Evolutionary conservation across 53 echinoderm and acorn worm genomes (phyloP).

Genomic region (Luidia sarsii): DNA sequence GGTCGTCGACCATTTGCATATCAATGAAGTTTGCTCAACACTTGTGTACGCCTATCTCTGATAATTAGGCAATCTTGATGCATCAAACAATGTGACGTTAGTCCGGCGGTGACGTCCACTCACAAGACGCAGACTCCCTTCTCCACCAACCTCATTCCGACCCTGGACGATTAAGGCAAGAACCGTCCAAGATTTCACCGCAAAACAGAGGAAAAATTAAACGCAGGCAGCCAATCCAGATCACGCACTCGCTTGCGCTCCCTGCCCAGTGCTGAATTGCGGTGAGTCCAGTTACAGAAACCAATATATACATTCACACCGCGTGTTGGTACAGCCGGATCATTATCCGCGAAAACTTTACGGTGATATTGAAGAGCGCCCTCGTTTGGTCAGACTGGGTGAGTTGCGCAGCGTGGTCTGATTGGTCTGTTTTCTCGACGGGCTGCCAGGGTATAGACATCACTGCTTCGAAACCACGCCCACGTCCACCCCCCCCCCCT

Average conservation of each 20-base stretch:
- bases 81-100: conserved; percentile 60
- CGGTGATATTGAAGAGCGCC: conserved; percentile 45
- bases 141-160: conserved; percentile 3
- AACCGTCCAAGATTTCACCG: conserved; percentile 7
- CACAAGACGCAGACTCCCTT: not conserved
- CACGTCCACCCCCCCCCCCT: not conserved
- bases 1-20: conserved; percentile 83
- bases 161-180: conserved; percentile 3
- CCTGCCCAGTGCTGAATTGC: conserved; percentile 30
- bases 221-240: conserved; percentile 35
- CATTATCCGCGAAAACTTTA: conserved; percentile 54
- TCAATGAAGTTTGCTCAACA: conserved; percentile 78
- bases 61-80: conserved; percentile 80
- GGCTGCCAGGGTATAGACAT: conserved; percentile 20
- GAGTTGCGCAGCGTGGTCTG: not conserved
- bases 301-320: conserved; percentile 42
- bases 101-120: conserved; percentile 27
- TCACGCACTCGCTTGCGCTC: conserved; percentile 25
- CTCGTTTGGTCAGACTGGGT: not conserved
- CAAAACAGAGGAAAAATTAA: conserved; percentile 30
- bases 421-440: conserved; percentile 31
- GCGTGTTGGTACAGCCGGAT: conserved; percentile 41
- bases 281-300: conserved; percentile 48
- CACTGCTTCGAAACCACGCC: conserved; percentile 48
- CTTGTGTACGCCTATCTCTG: conserved; percentile 80